Base-by-base conservation (phyloP, 2,113 vertebrate species). In the Cebidichthys violaceus region DNA sequence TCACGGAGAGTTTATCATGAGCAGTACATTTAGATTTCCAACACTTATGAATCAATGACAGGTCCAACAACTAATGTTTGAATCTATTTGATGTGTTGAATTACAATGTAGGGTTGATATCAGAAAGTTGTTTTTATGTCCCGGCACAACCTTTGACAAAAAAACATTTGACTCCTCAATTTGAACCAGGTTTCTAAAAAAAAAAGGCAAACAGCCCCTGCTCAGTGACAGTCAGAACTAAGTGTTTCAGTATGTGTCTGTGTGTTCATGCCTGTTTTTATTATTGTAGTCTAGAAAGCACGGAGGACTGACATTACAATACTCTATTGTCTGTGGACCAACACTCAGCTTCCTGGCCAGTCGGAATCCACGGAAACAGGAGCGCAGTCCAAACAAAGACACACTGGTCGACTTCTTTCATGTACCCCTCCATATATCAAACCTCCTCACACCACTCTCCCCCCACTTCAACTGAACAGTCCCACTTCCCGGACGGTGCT, bases 251-350 rank as follows among this genome's bases (percentile, higher is more conserved):
- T 61, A 5, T 85, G 82, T n/a, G 82, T 81, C 71, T 82, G 66
- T 60, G 76, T 78, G 18, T 81, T 57, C 39, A 15, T 29, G 59
- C 1, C 43, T 59, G 17, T 82, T 70, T 75, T 70, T 86, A 70
- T 79, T 84, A 74, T 73, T 86, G 79, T 52, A 62, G 72, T 50
- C 74, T 77, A 75, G 72, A 84, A 89, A 87, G 82, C 70, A 85
- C 61, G 20, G 59, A 75, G 82, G 84, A 52, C 81, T 39, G 57
- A 75, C 74, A 68, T 79, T 35, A 90, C 89, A 93, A 92, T 85
- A 74, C 71, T 84, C 84, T 72, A 90, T 93, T 94, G 92, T 95
- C 77, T 89, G 14, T 39, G 18, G 20, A 84, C 82, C 86, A 89
- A 75, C 84, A 60, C 47, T 70, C 41, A 20, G 85, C 81, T 88